Evolutionary conservation across 2,888 invertebrate genomes (phyloP).

Genomic region (Pristionchus fissidentatus): DNA sequence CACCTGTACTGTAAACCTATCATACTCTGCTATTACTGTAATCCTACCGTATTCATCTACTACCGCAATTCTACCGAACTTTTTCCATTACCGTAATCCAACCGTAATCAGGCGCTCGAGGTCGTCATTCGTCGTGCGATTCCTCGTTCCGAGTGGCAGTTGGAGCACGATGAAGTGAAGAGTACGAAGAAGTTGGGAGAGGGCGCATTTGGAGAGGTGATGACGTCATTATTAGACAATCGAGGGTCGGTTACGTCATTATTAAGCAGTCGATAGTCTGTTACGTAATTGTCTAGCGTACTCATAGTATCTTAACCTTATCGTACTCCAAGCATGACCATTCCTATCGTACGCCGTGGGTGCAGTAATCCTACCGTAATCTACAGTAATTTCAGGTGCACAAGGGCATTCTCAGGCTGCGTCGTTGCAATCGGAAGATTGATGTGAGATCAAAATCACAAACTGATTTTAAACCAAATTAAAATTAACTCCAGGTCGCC

Average conservation of each 20-base stretch:
- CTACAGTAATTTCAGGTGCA: constrained; percentile 14
- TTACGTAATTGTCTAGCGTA: too few relatives aligned
- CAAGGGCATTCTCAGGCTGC: constrained; percentile 31
- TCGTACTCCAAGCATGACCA: too few relatives aligned
- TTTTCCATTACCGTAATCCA: too few relatives aligned
- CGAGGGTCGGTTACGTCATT: too few relatives aligned
- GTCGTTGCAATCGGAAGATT: background rate
- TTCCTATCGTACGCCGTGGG: background rate
- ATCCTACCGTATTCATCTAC: too few relatives aligned
- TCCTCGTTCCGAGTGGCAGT: constrained; percentile 15
- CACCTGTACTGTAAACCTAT: too few relatives aligned
- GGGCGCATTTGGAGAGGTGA: constrained; percentile 45
- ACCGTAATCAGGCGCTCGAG: constrained; percentile 16
- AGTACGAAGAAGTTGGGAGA: constrained; percentile 46
- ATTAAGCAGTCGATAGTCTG: too few relatives aligned
- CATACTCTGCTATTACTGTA: too few relatives aligned
- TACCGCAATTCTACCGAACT: too few relatives aligned
- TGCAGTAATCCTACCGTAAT: background rate
- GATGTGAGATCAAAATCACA: too few relatives aligned
- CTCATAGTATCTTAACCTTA: too few relatives aligned
- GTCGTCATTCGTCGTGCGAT: constrained; percentile 9
- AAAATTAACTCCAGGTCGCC: background rate
- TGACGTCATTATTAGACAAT: background rate
- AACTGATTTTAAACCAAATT: too few relatives aligned
- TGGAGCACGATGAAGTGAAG: constrained; percentile 35